phyloP scores from a whole-genome alignment of 2,888 invertebrate species.

The Agapetus fuscipes region DNA sequence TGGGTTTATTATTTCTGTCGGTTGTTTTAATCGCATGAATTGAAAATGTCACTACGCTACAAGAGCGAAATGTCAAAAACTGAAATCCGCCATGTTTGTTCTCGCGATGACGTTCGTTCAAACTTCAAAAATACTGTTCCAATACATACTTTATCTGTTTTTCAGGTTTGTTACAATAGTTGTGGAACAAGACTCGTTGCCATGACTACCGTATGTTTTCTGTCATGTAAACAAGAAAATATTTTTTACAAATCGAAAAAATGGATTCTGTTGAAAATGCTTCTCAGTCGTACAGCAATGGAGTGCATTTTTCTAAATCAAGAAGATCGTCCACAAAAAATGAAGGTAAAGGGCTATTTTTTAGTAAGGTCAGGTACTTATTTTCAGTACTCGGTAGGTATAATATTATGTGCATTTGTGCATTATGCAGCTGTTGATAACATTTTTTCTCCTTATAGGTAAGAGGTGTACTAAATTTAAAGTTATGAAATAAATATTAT shows the following conservation, averaged over 20 bases:
- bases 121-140: too few relatives aligned
- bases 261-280: not conserved
- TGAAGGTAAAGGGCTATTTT: not conserved
- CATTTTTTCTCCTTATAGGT: not conserved
- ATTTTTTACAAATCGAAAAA: too few relatives aligned
- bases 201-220: too few relatives aligned
- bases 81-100: slow-evolving; percentile 11
- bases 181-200: too few relatives aligned
- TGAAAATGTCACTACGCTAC: slow-evolving; percentile 9
- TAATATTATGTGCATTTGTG: too few relatives aligned
- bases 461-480: not conserved
- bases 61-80: slow-evolving; percentile 15
- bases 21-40: not conserved
- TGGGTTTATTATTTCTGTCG: too few relatives aligned
- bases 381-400: too few relatives aligned
- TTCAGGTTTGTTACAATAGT: too few relatives aligned
- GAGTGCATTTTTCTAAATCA: slow-evolving; percentile 12
- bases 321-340: slow-evolving; percentile 16
- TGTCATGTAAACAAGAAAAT: too few relatives aligned
- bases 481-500: not conserved
- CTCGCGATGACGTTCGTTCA: slow-evolving; percentile 3
- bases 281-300: slow-evolving; percentile 18
- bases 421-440: too few relatives aligned
- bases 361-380: too few relatives aligned
- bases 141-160: too few relatives aligned